phyloP scores from a whole-genome alignment of 2,797 vertebrate species.

The Distichodus sexfasciatus region DNA sequence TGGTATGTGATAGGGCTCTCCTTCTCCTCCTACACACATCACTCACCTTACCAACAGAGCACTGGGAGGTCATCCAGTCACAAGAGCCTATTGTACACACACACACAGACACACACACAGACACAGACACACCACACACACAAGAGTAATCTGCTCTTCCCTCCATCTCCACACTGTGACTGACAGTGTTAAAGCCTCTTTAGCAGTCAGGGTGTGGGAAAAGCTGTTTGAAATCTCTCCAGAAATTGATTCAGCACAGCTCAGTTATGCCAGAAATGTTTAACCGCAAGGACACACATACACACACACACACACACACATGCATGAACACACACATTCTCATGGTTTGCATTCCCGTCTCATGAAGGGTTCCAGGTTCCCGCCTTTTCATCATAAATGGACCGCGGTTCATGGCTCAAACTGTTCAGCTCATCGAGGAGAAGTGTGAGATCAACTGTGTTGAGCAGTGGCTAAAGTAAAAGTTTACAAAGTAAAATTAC shows the following conservation, averaged over 20 bases:
- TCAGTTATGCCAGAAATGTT: slow-evolving; percentile 56
- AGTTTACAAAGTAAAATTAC: too few species aligned
- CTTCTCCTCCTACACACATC: slow-evolving; percentile 50
- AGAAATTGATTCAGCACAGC: slow-evolving; percentile 17
- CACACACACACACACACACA: slow-evolving; percentile 11
- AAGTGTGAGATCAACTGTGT: too few species aligned
- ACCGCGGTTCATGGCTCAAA: too few species aligned
- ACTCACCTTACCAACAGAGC: slow-evolving; percentile 61
- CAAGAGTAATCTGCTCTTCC: slow-evolving; percentile 23
- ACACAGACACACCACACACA: slow-evolving; percentile 44
- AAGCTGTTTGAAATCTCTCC: slow-evolving; percentile 55
- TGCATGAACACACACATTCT: slow-evolving; percentile 21
- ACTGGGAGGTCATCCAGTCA: slow-evolving; percentile 52
- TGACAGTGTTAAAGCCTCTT: slow-evolving; percentile 38
- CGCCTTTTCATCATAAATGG: neutral
- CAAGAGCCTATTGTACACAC: slow-evolving; percentile 56
- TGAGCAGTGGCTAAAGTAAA: too few species aligned
- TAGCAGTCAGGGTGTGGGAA: slow-evolving; percentile 54
- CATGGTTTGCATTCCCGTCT: neutral
- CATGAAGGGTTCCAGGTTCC: neutral
- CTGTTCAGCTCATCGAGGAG: too few species aligned
- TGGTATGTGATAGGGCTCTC: slow-evolving; percentile 60
- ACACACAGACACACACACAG: slow-evolving; percentile 10
- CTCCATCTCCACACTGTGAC: neutral
- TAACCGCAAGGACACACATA: slow-evolving; percentile 44